Conservation (phyloP, 2,797 vertebrate species). For the Okamejei kenojei region DNA sequence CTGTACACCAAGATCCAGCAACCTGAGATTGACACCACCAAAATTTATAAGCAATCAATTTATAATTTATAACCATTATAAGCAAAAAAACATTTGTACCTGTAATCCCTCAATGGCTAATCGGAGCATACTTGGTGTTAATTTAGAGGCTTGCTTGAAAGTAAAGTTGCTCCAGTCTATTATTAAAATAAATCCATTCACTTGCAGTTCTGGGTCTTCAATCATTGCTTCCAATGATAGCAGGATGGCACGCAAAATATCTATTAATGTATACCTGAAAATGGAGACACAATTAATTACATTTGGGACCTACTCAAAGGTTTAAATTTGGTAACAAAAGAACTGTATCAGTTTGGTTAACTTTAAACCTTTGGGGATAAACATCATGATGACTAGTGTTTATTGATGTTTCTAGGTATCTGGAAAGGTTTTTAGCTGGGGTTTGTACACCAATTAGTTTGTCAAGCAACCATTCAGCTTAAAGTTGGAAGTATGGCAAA, state of each 20-base stretch:
- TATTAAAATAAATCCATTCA: conserved; percentile 97
- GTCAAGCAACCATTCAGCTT: not conserved
- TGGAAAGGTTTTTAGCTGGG: no score
- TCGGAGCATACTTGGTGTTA: conserved; percentile 93
- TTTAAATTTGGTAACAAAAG: not conserved
- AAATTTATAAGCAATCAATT: no score
- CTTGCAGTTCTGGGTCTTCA: conserved; percentile 92
- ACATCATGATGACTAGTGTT: no score
- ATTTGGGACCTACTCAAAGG: not conserved
- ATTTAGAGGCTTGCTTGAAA: conserved; percentile 95
- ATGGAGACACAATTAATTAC: conserved; percentile 38
- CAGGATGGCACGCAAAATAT: conserved; percentile 90
- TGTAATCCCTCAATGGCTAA: conserved; percentile 94
- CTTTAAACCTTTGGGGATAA: not conserved
- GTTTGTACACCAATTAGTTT: not conserved
- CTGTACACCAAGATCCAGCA: no score
- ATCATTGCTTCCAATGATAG: conserved; percentile 97
- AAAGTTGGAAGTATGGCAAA: not conserved
- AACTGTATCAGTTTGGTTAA: not conserved
- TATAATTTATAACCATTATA: not conserved
- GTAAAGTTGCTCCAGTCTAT: conserved; percentile 99
- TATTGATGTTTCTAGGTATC: not conserved
- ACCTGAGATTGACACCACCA: no score
- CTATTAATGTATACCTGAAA: conserved; percentile 87
- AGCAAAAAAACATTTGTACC: conserved; percentile 55